Evolutionary conservation across 2,888 invertebrate genomes (phyloP).

Genomic region (Lumbricus terrestris): DNA sequence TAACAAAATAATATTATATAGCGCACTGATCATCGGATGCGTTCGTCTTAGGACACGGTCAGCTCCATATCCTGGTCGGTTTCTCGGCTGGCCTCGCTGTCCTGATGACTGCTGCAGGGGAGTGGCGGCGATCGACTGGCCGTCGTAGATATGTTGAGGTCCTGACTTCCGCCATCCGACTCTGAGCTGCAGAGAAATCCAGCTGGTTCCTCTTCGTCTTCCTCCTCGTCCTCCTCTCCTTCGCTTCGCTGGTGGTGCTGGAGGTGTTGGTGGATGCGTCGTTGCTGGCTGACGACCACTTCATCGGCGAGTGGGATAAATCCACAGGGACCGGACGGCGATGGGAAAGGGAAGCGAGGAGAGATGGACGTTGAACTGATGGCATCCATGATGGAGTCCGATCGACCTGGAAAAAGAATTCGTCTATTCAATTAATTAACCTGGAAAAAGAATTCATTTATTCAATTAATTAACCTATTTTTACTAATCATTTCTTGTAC

Average conservation of each 20-base stretch:
- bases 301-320: background rate
- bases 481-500: background rate
- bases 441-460: background rate
- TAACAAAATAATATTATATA: background rate
- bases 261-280: background rate
- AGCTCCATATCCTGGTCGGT: background rate
- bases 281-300: background rate
- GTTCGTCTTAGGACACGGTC: background rate
- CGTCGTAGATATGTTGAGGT: slow-evolving; percentile 11
- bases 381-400: background rate
- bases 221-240: background rate
- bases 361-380: background rate
- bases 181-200: slow-evolving; percentile 7
- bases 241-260: background rate
- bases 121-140: background rate
- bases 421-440: background rate
- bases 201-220: background rate
- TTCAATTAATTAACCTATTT: background rate
- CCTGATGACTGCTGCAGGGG: background rate
- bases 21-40: background rate
- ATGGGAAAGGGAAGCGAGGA: background rate
- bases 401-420: background rate
- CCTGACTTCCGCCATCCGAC: slow-evolving; percentile 6
- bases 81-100: background rate
- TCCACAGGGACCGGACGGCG: background rate